Evolutionary conservation across 1,140 invertebrate species (phyloP), one percentile per base, ranked within the genome.

Genomic region (Psilanteris sp.): DNA sequence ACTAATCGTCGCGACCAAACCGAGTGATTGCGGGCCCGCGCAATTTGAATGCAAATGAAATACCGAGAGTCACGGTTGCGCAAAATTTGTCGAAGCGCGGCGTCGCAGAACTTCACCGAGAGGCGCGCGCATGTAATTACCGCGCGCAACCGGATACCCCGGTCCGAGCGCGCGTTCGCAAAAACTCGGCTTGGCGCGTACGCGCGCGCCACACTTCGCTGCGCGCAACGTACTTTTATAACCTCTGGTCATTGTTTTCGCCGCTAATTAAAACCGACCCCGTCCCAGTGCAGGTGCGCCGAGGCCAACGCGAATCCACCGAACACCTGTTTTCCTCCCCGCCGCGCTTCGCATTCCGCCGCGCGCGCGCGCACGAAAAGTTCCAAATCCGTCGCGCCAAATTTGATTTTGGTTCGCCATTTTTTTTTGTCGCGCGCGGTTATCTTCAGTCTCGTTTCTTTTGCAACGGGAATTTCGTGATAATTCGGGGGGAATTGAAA

Each of bases 141-240:
- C 44, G 8, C 29, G 72, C 72, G 74, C 72, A 72, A 71, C 74
- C 78, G 64, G 77, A 75, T 71, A 79, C 64, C 43, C 24, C 10
- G 16, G 44, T n/a, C n/a, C n/a, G 13, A 39, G 10, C 15, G 46
- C 59, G 41, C 54, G 22, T 48, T 64, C 52, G 41, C 44, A 50
- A 39, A 57, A 59, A 76, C 20, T 62, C 29, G 50, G 31, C 48
- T 48, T 41, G 54, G 46, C 48, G 34, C 34, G 41, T 64, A 67
- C n/a, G n/a, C 57, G 57, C 43, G 59, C 61, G 79, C 76, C 76
- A 81, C 77, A 79, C 71, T 70, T 64, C 55, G 74, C 34, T 81
- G 71, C 57, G 59, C 68, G 43, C 71, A 75, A 81, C 77, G 79
- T 73, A 79, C 74, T 77, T 79, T 81, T 78, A 72, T 72, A 64